phyloP scores from a whole-genome alignment of 2,113 vertebrate genomes.

The Urocynchramus pylzowi region DNA sequence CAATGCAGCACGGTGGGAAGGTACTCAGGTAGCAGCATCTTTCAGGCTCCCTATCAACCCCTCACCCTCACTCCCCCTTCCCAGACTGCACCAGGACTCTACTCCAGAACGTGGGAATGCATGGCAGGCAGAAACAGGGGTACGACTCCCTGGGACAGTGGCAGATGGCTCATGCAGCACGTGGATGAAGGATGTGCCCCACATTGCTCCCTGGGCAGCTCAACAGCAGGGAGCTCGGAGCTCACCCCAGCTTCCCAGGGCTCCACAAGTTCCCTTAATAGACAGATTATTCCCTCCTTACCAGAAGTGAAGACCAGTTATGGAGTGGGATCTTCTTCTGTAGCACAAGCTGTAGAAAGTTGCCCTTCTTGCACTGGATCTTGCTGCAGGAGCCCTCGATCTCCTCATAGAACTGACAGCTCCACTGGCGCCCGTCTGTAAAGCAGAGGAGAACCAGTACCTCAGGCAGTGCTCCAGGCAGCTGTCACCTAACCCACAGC shows the following conservation, averaged over 20 bases:
- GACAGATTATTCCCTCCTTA: slow-evolving; percentile 44
- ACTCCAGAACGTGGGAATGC: neutral
- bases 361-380: slow-evolving; percentile 87
- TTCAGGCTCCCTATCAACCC: neutral
- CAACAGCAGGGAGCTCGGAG: neutral
- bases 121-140: neutral
- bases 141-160: neutral
- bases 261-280: neutral
- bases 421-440: slow-evolving; percentile 92
- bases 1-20: neutral
- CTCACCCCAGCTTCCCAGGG: neutral
- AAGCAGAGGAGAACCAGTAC: neutral
- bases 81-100: neutral
- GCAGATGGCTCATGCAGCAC: neutral
- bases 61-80: neutral
- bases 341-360: slow-evolving; percentile 85
- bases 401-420: slow-evolving; percentile 88
- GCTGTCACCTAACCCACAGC: neutral
- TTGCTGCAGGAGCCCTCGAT: slow-evolving; percentile 92
- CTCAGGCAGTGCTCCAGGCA: neutral
- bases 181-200: neutral
- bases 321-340: slow-evolving; percentile 96
- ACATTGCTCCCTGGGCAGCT: neutral
- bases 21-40: neutral
- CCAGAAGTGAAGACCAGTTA: slow-evolving; percentile 88